Conservation (phyloP, 1,140 invertebrate species). For the Papilio dardanus region DNA sequence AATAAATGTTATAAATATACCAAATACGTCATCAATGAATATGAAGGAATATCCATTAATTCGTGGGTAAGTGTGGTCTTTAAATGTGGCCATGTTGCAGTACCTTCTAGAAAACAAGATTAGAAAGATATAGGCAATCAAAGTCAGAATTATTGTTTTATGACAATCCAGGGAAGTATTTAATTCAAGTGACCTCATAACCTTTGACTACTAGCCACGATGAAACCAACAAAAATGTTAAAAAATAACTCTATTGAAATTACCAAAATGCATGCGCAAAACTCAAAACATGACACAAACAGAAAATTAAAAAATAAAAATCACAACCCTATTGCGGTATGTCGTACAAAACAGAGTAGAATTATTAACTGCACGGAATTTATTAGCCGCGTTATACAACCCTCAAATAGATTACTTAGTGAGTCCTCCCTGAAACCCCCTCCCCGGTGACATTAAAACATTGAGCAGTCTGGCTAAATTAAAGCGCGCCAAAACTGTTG, state of each 20-base stretch:
- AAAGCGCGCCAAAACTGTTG: conserved; percentile 80
- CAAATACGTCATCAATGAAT: neutral
- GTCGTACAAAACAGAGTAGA: conserved; percentile 57
- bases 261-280: neutral
- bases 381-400: conserved; percentile 74
- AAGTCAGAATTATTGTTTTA: no score
- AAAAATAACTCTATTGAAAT: no score
- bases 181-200: no score
- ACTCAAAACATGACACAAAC: neutral
- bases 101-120: no score
- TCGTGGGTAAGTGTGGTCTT: no score
- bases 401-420: conserved; percentile 81
- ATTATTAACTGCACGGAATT: conserved; percentile 77
- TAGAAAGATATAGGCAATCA: no score
- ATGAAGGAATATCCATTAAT: neutral
- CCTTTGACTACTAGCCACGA: no score
- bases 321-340: conserved; percentile 37
- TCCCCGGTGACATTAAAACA: conserved; percentile 75
- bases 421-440: conserved; percentile 50
- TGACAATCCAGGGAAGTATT: no score
- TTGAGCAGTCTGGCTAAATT: conserved; percentile 76
- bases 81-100: no score
- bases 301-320: conserved; percentile 35
- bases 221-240: no score
- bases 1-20: conserved; percentile 47